Conservation (phyloP, 2,888 invertebrate genomes). For the Boloria euphrosyne region DNA sequence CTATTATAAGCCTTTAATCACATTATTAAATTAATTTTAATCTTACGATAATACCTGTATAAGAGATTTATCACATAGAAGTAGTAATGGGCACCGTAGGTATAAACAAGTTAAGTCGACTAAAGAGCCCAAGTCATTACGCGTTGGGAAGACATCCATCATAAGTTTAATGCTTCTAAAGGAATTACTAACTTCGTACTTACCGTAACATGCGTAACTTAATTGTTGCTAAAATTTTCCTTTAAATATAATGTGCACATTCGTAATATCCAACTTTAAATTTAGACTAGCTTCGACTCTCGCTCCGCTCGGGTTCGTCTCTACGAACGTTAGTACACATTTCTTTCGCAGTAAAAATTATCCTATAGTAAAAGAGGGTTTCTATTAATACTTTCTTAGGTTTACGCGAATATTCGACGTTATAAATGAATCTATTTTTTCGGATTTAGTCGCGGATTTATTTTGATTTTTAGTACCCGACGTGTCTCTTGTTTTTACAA, state of each 20-base stretch:
- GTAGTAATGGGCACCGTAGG: slow-evolving; percentile 18
- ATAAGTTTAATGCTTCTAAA: slow-evolving; percentile 37
- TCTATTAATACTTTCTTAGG: too few species aligned
- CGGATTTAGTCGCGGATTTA: too few species aligned
- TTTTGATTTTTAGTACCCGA: too few species aligned
- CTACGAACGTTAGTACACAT: too few species aligned
- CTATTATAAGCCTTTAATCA: too few species aligned
- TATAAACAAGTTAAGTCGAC: slow-evolving; percentile 25
- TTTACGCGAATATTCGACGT: too few species aligned
- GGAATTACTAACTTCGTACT: slow-evolving; percentile 30
- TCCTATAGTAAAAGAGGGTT: too few species aligned
- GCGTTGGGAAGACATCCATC: slow-evolving; percentile 33
- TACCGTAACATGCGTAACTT: slow-evolving; percentile 25
- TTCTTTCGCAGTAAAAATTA: too few species aligned
- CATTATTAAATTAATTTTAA: not conserved
- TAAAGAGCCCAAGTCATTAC: slow-evolving; percentile 32
- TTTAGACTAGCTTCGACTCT: not conserved
- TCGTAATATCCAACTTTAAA: not conserved
- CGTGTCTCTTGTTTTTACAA: too few species aligned
- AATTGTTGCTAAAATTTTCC: slow-evolving; percentile 24
- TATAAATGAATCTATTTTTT: too few species aligned
- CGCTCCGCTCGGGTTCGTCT: too few species aligned
- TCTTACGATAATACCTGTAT: slow-evolving; percentile 6
- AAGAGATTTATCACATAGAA: slow-evolving; percentile 23
- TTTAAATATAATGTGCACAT: slow-evolving; percentile 9